These are phyloP conservation scores for Toxotes lorentzi DNA, from an alignment of 2,797 vertebrate genomes.

Conservation along the genomic window DNA sequence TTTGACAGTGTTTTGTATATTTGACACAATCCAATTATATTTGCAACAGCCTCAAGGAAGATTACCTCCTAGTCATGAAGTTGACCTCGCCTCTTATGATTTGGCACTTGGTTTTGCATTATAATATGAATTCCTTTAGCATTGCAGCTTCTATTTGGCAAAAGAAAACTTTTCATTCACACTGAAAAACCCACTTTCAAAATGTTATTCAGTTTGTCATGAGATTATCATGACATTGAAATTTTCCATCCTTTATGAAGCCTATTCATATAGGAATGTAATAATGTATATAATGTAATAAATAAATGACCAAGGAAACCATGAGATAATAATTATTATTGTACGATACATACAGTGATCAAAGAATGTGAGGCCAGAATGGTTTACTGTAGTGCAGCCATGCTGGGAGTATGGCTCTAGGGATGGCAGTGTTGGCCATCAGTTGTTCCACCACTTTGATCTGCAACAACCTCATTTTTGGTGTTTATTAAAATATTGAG, in stretches of 20 bases:
- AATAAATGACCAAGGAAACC: conserved; percentile 40
- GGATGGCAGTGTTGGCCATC: too few relatives aligned
- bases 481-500: too few relatives aligned
- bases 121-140: neutral
- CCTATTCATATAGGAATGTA: conserved; percentile 5
- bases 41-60: neutral
- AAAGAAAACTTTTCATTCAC: conserved; percentile 7
- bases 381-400: neutral
- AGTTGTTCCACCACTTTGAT: too few relatives aligned
- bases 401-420: too few relatives aligned
- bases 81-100: neutral
- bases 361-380: neutral
- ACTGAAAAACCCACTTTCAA: neutral
- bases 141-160: neutral
- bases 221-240: neutral
- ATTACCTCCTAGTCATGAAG: conserved; percentile 26
- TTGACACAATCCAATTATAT: neutral
- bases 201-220: neutral
- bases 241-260: conserved; percentile 9
- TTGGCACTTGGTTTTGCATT: conserved; percentile 23
- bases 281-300: conserved; percentile 64
- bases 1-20: neutral
- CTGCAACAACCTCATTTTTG: too few relatives aligned
- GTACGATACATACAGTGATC: neutral
- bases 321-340: neutral